Evolutionary conservation across 2,888 invertebrate genomes (phyloP).

Genomic region (Bhutanitis thaidina): DNA sequence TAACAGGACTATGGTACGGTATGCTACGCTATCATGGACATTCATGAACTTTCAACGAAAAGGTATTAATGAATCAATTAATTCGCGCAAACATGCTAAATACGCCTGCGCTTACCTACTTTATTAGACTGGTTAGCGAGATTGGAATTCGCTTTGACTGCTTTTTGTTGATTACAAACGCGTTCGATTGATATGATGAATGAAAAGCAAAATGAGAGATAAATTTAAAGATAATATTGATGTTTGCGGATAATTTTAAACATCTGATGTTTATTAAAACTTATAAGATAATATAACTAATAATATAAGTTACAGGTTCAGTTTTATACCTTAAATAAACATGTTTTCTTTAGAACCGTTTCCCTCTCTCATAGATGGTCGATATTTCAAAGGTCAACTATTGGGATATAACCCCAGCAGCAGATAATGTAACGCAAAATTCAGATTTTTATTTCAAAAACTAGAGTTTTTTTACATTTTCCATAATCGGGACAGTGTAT

Average conservation of each 20-base stretch:
- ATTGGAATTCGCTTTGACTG: constrained; percentile 4
- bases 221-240: constrained; percentile 16
- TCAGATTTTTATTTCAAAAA: too few relatives aligned
- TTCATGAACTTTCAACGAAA: constrained; percentile 1
- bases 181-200: constrained; percentile 13
- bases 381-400: too few relatives aligned
- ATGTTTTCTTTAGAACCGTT: too few relatives aligned
- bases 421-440: too few relatives aligned
- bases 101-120: constrained; percentile 11
- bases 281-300: too few relatives aligned
- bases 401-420: too few relatives aligned
- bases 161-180: constrained; percentile 14
- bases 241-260: constrained; percentile 8
- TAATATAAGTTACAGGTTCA: too few relatives aligned
- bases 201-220: constrained; percentile 6
- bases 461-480: too few relatives aligned
- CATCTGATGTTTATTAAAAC: not conserved
- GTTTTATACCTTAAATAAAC: too few relatives aligned
- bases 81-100: constrained; percentile 13
- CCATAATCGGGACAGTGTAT: too few relatives aligned
- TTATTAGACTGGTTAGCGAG: constrained; percentile 15
- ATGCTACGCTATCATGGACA: not conserved
- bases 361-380: too few relatives aligned
- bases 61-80: constrained; percentile 16
- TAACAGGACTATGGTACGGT: not conserved